Evolutionary conservation across 2,113 vertebrate genomes (phyloP), one percentile per base, ranked within the genome.

Genomic region (Pogona vitticeps): DNA sequence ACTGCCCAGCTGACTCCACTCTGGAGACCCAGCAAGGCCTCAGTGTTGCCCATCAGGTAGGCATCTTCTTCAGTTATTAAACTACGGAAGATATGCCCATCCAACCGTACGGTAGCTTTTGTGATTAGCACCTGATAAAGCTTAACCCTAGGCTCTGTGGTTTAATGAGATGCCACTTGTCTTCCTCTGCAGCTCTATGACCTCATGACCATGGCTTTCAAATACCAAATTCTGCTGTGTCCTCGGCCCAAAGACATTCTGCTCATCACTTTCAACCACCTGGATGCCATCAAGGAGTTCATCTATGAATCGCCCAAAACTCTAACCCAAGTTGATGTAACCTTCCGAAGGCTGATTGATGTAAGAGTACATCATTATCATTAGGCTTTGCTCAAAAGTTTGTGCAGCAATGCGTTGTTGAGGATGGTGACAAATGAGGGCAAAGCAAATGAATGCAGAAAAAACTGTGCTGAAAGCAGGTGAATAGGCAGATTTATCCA

Each of bases 131-230:
- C 83, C 7, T 3, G 15, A 31, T 0, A 0, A 80, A 0, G 15
- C 13, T n/a, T 2, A 0, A 2, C 0, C 33, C 0, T 5, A 23
- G 6, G 9, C 58, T 23, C 1, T 58, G 46, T 15, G 58, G 8
- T 0, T 3, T 79, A 46, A 88, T 59, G 46, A 21, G 15, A 0
- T 0, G 52, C 73, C 75, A 10, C 63, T 82, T 0, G 0, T 80
- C 80, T 89, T 90, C 1, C 33, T 80, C 88, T 90, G 61, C 96
- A 99, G 98, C 98, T 99, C 1, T 99, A 99, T 40, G 98, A 99
- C 92, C 96, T 99, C 90, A 99, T 99, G 99, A 99, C 98, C 0
- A 99, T 99, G 99, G 98, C 99, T 81, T 99, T 99, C 95, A 99
- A 99, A 93, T 99, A 99, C 93, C 99, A 99, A 96, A 98, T 99